phyloP scores from a whole-genome alignment of 1,140 invertebrate genomes.

The Rhopalosiphum maidis region DNA sequence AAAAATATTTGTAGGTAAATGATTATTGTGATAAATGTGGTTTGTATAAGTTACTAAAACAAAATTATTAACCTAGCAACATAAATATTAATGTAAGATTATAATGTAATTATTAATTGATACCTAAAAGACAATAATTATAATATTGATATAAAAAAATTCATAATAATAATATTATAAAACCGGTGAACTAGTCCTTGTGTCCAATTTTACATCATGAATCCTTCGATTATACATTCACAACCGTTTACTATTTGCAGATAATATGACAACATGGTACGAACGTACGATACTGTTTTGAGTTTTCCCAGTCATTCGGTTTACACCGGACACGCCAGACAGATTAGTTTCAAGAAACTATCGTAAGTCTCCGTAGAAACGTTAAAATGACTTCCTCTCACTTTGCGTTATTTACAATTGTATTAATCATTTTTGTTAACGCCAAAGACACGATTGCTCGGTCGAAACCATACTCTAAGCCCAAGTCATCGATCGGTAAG shows the following conservation, averaged over 20 bases:
- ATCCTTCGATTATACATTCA: slow-evolving; percentile 45
- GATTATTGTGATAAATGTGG: not conserved
- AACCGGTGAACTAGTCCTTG: slow-evolving; percentile 22
- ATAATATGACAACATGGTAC: slow-evolving; percentile 22
- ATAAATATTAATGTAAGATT: not conserved
- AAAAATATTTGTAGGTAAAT: not conserved
- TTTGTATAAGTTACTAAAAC: not conserved
- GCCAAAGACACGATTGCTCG: not conserved
- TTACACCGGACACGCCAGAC: slow-evolving; percentile 32
- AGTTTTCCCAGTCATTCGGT: slow-evolving; percentile 39
- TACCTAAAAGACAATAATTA: not conserved
- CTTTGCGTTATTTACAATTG: not conserved
- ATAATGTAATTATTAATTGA: not conserved
- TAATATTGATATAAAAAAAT: not conserved
- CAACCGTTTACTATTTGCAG: not conserved
- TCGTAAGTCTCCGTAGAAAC: not conserved
- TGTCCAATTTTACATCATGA: slow-evolving; percentile 23
- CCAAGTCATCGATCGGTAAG: not conserved
- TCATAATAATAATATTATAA: not conserved
- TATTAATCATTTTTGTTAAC: not conserved
- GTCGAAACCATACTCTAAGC: not conserved
- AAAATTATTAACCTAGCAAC: not conserved
- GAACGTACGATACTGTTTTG: not conserved
- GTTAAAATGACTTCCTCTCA: slow-evolving; percentile 16
- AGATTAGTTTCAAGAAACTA: not conserved